These are phyloP conservation scores for Celastrina argiolus DNA, from an alignment of 2,888 invertebrate genomes.

Conservation along the genomic window DNA sequence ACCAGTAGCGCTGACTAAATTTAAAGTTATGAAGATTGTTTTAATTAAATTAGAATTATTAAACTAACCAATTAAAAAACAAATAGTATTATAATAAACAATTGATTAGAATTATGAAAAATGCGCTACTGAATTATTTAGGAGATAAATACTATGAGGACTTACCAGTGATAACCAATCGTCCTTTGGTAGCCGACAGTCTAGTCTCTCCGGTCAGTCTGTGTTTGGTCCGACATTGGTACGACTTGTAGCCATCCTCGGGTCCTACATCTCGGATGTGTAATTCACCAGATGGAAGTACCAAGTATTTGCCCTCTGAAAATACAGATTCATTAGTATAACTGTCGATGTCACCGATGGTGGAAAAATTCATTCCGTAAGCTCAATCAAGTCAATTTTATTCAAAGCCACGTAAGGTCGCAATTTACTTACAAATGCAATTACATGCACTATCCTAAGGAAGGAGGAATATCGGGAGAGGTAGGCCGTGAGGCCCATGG, in stretches of 20 bases:
- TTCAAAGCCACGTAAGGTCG: slow-evolving; percentile 58
- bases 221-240: slow-evolving; percentile 96
- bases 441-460: slow-evolving; percentile 73
- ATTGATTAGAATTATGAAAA: too few species aligned
- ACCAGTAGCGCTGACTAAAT: neutral
- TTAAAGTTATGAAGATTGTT: neutral
- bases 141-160: slow-evolving; percentile 29
- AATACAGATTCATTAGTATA: slow-evolving; percentile 31
- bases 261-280: slow-evolving; percentile 97
- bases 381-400: slow-evolving; percentile 19
- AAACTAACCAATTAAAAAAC: neutral
- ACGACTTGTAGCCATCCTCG: slow-evolving; percentile 95
- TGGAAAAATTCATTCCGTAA: neutral
- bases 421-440: slow-evolving; percentile 68
- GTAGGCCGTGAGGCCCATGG: slow-evolving; percentile 81
- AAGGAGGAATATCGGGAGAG: slow-evolving; percentile 72
- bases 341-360: neutral
- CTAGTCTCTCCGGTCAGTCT: slow-evolving; percentile 94
- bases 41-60: neutral
- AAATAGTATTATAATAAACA: neutral
- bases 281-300: slow-evolving; percentile 95
- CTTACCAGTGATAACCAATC: slow-evolving; percentile 97
- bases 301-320: slow-evolving; percentile 95
- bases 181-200: slow-evolving; percentile 94
- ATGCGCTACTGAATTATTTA: slow-evolving; percentile 30